phyloP scores from a whole-genome alignment of 2,888 invertebrate genomes.

The Temnothorax unifasciatus region DNA sequence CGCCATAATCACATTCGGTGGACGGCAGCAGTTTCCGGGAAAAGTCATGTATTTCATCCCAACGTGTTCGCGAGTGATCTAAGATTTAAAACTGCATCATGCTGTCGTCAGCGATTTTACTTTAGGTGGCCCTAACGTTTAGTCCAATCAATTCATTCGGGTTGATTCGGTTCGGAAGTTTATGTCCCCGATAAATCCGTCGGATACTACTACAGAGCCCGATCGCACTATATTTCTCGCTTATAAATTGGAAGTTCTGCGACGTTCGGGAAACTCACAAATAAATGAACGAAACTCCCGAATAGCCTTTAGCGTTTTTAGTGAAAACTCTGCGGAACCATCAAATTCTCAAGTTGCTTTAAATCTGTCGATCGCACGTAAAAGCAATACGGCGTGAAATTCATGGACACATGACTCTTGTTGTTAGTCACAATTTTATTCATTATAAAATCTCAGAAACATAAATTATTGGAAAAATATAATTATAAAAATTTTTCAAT shows the following conservation, averaged over 20 bases:
- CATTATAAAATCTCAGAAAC: constrained; percentile 2
- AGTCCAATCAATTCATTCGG: constrained; percentile 26
- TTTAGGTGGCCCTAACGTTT: constrained; percentile 34
- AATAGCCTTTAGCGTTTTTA: constrained; percentile 26
- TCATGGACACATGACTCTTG: background rate
- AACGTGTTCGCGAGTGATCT: background rate
- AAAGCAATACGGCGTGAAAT: constrained; percentile 4
- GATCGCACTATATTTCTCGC: constrained; percentile 36
- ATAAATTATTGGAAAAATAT: background rate
- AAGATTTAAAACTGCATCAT: constrained; percentile 48
- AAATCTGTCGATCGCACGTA: constrained; percentile 29
- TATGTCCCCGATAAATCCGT: constrained; percentile 37
- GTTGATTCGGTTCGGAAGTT: constrained; percentile 28
- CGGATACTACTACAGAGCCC: constrained; percentile 6
- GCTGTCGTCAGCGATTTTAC: constrained; percentile 44
- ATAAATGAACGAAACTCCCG: constrained; percentile 38
- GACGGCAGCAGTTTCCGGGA: constrained; percentile 32
- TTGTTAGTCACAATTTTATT: background rate
- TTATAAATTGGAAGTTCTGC: constrained; percentile 39
- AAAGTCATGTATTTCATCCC: background rate
- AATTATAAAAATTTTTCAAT: background rate
- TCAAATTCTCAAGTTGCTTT: constrained; percentile 35
- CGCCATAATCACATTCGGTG: constrained; percentile 51
- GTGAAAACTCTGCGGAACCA: background rate
- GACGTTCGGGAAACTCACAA: constrained; percentile 16